phyloP scores from a whole-genome alignment of 2,797 vertebrate species.

The Buceros bicornis region DNA sequence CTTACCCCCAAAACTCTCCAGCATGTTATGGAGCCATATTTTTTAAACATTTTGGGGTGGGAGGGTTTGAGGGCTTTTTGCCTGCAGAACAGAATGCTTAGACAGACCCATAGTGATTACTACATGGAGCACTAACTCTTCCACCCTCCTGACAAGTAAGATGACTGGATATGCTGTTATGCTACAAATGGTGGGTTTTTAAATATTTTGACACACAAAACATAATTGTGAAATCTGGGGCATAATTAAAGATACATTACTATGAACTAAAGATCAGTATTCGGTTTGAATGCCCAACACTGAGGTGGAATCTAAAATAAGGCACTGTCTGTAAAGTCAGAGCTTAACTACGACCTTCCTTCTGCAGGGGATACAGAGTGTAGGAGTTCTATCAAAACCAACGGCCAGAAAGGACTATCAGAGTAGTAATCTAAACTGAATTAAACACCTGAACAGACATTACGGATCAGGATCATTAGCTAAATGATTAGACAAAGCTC shows the following conservation, averaged over 20 bases:
- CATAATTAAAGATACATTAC: background rate
- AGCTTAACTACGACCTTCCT: background rate
- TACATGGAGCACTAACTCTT: background rate
- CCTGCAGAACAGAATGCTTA: background rate
- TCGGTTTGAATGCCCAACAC: background rate
- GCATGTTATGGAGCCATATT: background rate
- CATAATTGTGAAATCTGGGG: background rate
- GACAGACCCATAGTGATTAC: background rate
- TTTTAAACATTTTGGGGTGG: background rate
- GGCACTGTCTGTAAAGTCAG: background rate
- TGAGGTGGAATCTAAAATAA: background rate
- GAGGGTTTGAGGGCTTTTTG: background rate
- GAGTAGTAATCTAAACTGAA: slow-evolving; percentile 43
- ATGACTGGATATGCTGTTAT: background rate
- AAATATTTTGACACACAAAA: background rate
- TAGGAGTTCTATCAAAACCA: slow-evolving; percentile 32
- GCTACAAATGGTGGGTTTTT: background rate
- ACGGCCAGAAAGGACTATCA: slow-evolving; percentile 28
- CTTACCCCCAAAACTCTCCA: background rate
- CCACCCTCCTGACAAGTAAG: background rate
- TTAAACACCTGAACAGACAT: slow-evolving; percentile 50
- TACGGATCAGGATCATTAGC: slow-evolving; percentile 49
- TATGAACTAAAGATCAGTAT: background rate
- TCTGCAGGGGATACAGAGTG: background rate
- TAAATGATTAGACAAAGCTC: slow-evolving; percentile 47